A percentile compares a stretch with the other conserved stretches of the same genome.
phyloP scores from a whole-genome alignment of 2,888 invertebrate species.

The Abrostola tripartita region DNA sequence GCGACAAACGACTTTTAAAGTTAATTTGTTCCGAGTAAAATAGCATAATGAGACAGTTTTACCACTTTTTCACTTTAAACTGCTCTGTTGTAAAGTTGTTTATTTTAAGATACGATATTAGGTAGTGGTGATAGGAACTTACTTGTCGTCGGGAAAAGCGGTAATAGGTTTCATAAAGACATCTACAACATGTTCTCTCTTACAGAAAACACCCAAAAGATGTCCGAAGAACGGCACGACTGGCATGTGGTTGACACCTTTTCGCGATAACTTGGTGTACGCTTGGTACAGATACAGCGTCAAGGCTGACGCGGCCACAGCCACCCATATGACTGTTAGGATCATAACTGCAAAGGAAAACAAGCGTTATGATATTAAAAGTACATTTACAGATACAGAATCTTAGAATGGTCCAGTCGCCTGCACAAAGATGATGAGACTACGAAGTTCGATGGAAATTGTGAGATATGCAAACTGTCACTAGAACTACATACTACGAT shows the following conservation, averaged over 20 bases:
- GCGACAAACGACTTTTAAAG: too few species aligned
- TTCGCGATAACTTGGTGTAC: constrained; percentile 28
- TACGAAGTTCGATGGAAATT: too few species aligned
- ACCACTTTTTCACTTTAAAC: constrained; percentile 1
- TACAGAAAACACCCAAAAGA: constrained; percentile 20
- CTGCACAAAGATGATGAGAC: too few species aligned
- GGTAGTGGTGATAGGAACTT: not conserved
- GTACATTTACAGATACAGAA: too few species aligned
- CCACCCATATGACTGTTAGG: constrained; percentile 28
- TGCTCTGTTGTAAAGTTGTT: not conserved
- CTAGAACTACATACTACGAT: too few species aligned
- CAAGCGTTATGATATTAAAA: too few species aligned
- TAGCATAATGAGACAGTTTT: too few species aligned
- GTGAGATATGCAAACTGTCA: too few species aligned
- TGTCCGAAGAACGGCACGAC: constrained; percentile 35
- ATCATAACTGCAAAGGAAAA: constrained; percentile 31
- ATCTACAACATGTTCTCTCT: constrained; percentile 29
- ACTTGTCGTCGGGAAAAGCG: constrained; percentile 39
- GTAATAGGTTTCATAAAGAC: constrained; percentile 10
- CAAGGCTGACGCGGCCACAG: constrained; percentile 15
- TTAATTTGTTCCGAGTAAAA: too few species aligned
- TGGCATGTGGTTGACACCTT: constrained; percentile 36
- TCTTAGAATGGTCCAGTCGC: too few species aligned
- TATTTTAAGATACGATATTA: too few species aligned
- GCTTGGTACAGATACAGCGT: constrained; percentile 27